Evolutionary conservation across 1,140 invertebrate species (phyloP), one percentile per base, ranked within the genome.

Genomic region (Macrotrachela quadricornifera): DNA sequence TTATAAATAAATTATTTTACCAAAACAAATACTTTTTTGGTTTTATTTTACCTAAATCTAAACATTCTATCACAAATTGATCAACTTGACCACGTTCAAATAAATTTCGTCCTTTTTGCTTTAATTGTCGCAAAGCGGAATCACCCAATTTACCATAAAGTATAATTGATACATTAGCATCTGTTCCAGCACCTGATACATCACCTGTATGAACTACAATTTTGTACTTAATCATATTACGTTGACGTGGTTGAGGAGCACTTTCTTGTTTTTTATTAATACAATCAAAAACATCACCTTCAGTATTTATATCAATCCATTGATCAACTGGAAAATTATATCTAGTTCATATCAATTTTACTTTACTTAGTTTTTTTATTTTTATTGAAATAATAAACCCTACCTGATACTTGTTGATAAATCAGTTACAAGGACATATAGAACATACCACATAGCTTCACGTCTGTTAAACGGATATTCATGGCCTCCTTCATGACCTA

Each of bases 161-260:
- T 8, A 64, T 67, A 40, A 70, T 55, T 38, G 60, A 60, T 48
- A 73, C 66, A 56, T 68, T 63, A 16, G 63, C 62, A 58, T 73
- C 71, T 1, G 71, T 73, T 6, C 68, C 72, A 4, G 70, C 70
- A 11, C 63, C 63, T 40, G 64, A 53, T 13, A 66, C 61, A 57
- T 73, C 71, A 1, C 69, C 70, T 14, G 72, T 73, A 46, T 61
- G 60, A 10, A 73, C 63, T 17, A 65, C 66, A 44, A 71, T 62
- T 59, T 70, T 69, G 59, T 73, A 72, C 0, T 63, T 57, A 16
- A 69, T 57, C 63, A 65, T 64, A 68, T 59, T 17, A 63, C 61
- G 12, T 49, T 43, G 45, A 8, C 21, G 21, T 30, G 2, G 21
- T 30, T 30, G 2, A 4, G 21, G 2, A 30, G 8, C 21, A 30